phyloP scores from a whole-genome alignment of 2,113 vertebrate species.

The Lamprotornis superbus region DNA sequence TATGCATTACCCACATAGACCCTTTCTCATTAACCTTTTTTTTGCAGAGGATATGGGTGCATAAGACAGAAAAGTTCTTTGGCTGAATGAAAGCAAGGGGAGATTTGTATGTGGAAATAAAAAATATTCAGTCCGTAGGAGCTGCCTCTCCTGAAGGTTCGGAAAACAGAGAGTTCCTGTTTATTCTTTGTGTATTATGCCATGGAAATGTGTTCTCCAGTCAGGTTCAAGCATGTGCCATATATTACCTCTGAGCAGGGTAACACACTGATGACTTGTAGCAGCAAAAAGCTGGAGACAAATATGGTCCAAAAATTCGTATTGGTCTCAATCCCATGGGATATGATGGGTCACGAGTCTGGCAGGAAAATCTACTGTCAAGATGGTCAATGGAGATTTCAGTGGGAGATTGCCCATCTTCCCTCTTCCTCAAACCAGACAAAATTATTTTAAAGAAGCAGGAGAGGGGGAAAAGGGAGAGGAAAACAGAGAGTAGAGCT shows the following conservation, averaged over 20 bases:
- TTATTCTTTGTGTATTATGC: background rate
- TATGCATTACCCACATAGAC: background rate
- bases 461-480: fast-evolving
- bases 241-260: background rate
- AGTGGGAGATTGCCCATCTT: background rate
- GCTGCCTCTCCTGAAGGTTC: background rate
- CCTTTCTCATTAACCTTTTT: background rate
- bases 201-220: background rate
- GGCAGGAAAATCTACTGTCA: background rate
- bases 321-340: fast-evolving
- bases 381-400: background rate
- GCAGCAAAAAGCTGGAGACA: background rate
- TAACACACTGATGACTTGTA: background rate
- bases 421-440: background rate
- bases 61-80: background rate
- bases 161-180: background rate
- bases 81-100: background rate
- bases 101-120: background rate
- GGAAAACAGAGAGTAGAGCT: background rate
- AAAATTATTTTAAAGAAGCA: background rate
- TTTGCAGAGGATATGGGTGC: background rate
- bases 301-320: background rate
- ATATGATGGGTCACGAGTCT: fast-evolving
- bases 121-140: background rate
- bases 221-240: background rate